Evolutionary conservation across 2,797 vertebrate genomes (phyloP).

Genomic region (Brachymystax lenok): DNA sequence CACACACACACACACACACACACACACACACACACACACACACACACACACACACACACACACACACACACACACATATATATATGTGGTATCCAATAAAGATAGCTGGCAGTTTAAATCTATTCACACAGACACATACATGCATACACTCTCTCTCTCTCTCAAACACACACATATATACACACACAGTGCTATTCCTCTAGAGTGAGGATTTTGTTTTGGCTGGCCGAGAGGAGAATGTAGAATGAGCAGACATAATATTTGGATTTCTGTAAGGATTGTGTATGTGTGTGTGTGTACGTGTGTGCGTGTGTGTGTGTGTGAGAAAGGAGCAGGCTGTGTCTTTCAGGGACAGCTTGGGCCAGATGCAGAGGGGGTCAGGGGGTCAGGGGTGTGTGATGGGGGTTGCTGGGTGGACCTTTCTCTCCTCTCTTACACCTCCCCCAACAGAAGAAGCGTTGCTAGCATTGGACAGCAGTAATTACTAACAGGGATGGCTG

Average conservation of each 20-base stretch:
- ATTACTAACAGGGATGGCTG: constrained; percentile 43
- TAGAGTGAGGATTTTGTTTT: constrained; percentile 80
- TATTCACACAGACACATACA: background rate
- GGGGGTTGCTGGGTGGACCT: background rate
- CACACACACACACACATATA: background rate
- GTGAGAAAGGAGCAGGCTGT: constrained; percentile 55
- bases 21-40: background rate
- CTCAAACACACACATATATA: constrained; percentile 25
- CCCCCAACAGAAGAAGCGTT: constrained; percentile 41
- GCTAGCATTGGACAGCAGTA: constrained; percentile 40
- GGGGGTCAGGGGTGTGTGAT: constrained; percentile 18
- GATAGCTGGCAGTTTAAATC: background rate
- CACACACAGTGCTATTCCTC: constrained; percentile 62
- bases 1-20: no score
- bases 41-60: no score
- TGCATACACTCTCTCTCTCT: background rate
- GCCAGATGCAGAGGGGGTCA: constrained; percentile 37
- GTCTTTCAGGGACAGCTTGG: constrained; percentile 55
- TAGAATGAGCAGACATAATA: constrained; percentile 85
- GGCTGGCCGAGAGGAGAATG: constrained; percentile 77
- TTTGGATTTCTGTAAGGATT: constrained; percentile 77
- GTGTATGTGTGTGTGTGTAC: constrained; percentile 43
- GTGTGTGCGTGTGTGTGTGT: constrained; percentile 23
- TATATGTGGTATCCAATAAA: background rate
- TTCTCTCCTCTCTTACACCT: constrained; percentile 35